Base-by-base conservation (phyloP, 2,888 invertebrate species). In the Hecatera dysodea region DNA sequence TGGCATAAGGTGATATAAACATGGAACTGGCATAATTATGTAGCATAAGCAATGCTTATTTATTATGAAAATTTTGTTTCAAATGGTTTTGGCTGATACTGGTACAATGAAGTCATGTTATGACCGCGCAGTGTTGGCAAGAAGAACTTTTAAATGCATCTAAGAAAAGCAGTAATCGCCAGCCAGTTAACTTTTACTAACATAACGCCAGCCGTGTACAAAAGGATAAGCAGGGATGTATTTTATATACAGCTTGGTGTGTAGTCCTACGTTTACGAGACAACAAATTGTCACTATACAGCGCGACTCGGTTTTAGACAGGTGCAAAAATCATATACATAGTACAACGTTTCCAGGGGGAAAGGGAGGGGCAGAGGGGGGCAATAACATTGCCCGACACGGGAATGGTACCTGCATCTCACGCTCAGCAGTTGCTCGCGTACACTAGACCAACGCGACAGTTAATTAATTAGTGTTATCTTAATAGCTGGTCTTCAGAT, bases 381-480 rank as follows among this genome's bases (percentile, higher is more conserved):
- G n/a, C n/a, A 36, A 44, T 19, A 39, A 27, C n/a, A 44, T 15
- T 19, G 27, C n/a, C 27, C 22, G 52, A 27, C 15, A 12, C 33
- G 42, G 42, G 33, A 24, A n/a, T 50, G 42, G 17, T 59, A 42
- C 42, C 50, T 33, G n/a, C 1, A 15, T 39, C 39, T 36, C 2
- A 46, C 9, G 29, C n/a, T 22, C 29, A 74, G 33, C 24, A 46
- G 9, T 19, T 15, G 19, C 33, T 8, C 19, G 22, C 15, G 7
- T 27, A 8, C 7, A 44, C 42, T 17, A 44, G 11, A 42, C 4
- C 8, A 29, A 27, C 11, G 11, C 19, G 4, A 9, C 15, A 71
- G 24, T 29, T 0, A 29, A 36, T n/a, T n/a, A 46, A 19, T 11
- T 19, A 33, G 17, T 19, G 44, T 62, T 44, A 72, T 74, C 65